Percentiles rank a stretch among this genome's conserved stretches.
phyloP scores from a whole-genome alignment of 2,113 vertebrate species.

The Colossoma macropomum region DNA sequence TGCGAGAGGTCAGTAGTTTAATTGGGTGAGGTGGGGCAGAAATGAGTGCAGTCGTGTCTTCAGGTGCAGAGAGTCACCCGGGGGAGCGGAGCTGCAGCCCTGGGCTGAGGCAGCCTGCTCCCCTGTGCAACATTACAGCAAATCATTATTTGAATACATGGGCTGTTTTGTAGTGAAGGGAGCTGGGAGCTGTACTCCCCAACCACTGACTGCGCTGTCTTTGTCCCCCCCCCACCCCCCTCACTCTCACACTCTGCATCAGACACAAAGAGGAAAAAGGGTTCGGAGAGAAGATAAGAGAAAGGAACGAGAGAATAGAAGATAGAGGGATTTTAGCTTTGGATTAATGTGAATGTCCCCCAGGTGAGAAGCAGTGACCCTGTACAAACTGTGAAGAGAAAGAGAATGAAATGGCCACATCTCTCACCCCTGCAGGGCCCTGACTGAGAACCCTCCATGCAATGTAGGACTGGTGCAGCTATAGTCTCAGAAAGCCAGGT shows the following conservation, averaged over 20 bases:
- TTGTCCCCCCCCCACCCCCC: not conserved
- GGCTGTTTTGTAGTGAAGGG: not conserved
- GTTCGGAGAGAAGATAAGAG: conserved; percentile 17
- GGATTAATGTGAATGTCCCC: conserved; percentile 6
- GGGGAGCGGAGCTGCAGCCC: not conserved
- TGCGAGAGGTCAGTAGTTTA: conserved; percentile 21
- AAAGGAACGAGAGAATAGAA: conserved; percentile 19
- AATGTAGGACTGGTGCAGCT: not conserved
- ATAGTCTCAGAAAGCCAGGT: not conserved
- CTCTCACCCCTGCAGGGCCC: not conserved
- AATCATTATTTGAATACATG: conserved; percentile 27
- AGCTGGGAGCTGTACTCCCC: not conserved
- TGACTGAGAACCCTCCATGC: conserved; percentile 61
- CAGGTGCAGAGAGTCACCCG: conserved; percentile 8
- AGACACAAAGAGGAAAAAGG: conserved; percentile 2
- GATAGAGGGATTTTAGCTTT: not conserved
- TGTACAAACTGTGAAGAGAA: conserved; percentile 10
- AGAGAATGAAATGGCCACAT: not conserved
- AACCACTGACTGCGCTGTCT: not conserved
- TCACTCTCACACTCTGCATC: not conserved
- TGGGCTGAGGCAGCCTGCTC: not conserved
- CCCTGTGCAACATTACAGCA: conserved; percentile 19
- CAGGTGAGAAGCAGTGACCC: conserved; percentile 19
- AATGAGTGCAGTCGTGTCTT: conserved; percentile 10
- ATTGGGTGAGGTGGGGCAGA: conserved; percentile 1